Base-by-base conservation (phyloP, 1,140 invertebrate species). In the Cherax quadricarinatus region DNA sequence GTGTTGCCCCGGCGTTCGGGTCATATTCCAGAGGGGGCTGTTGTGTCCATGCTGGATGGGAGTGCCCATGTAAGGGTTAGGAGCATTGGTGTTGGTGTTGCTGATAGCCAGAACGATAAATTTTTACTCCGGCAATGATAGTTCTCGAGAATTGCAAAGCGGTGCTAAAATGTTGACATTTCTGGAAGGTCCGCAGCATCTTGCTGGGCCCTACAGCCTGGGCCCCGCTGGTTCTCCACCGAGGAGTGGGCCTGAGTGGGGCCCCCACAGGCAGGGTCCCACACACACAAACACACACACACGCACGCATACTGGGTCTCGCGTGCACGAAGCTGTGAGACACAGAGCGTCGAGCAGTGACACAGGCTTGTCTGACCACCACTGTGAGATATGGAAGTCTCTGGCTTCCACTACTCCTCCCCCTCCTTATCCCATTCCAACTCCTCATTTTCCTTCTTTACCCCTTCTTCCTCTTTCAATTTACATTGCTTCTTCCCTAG, bases 81-180 rank as follows among this genome's bases (percentile, higher is more conserved):
- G 85, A 86, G 85, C 85, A 73, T 75, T 86, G 85, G 85, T 86
- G 85, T 86, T 86, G 85, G 85, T 86, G 66, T 49, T 62, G 62
- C 85, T 53, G 85, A 86, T 86, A 86, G 85, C 85, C 53, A 75
- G 70, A 51, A 30, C 70, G 85, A 86, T 86, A 86, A 86, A 86
- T 86, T 73, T 75, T 75, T 75, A 75, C 66, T 86, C 85, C 85
- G 48, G 62, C 85, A 70, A 53, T 86, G 85, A 86, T 86, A 73
- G 85, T 86, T 86, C 70, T 86, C 85, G 53, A 75, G 70, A 86
- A 86, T 75, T 41, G 70, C 85, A 75, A 86, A 70, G 70, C 75
- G 66, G 85, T 70, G 62, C 70, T 73, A 73, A 86, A 86, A 73
- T 86, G 18, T 41, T 24, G 24, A 75, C 85, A 86, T 86, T 86